phyloP scores from a whole-genome alignment of 2,888 invertebrate genomes.

The Drosophila villosipedis region DNA sequence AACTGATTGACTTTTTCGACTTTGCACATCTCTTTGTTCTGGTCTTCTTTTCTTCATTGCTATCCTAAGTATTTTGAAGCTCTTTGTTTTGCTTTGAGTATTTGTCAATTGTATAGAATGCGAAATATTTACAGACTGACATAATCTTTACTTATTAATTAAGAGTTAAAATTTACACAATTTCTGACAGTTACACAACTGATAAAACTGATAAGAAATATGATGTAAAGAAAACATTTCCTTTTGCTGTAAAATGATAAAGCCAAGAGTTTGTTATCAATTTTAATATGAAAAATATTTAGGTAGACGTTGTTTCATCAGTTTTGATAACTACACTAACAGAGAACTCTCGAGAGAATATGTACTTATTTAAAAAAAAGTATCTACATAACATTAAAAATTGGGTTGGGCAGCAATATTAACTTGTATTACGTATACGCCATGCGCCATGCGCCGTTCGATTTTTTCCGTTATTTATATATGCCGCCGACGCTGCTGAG shows the following conservation, averaged over 20 bases:
- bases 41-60: constrained; percentile 1
- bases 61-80: constrained; percentile 8
- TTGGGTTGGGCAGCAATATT: background rate
- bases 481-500: constrained; percentile 41
- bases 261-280: constrained; percentile 28
- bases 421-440: constrained; percentile 29
- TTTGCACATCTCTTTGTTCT: constrained; percentile 21
- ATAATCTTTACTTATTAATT: background rate
- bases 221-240: constrained; percentile 37
- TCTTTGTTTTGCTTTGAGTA: constrained; percentile 32
- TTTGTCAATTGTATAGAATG: constrained; percentile 9
- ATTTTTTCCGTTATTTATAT: constrained; percentile 11
- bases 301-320: constrained; percentile 11
- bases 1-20: constrained; percentile 10
- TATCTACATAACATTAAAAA: background rate
- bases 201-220: constrained; percentile 51
- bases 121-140: background rate
- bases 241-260: constrained; percentile 55
- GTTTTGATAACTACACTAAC: constrained; percentile 28
- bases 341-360: constrained; percentile 5
- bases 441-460: background rate
- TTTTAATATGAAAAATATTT: constrained; percentile 35
- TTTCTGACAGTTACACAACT: constrained; percentile 42
- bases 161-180: constrained; percentile 17
- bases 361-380: background rate